phyloP scores from a whole-genome alignment of 2,113 vertebrate genomes.

The Coptodon rendalli region DNA sequence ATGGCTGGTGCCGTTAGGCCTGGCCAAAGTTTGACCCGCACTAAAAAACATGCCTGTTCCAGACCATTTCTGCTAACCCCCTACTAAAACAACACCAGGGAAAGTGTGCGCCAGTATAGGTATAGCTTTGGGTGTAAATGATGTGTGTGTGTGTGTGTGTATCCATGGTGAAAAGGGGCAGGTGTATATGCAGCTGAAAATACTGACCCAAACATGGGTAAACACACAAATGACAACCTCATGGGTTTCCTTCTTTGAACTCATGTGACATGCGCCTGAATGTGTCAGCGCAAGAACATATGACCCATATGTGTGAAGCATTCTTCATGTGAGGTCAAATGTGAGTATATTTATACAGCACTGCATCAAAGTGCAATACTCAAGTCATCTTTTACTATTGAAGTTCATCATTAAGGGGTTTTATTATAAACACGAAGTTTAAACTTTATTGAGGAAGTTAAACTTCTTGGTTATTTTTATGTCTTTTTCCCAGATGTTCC shows the following conservation, averaged over 20 bases:
- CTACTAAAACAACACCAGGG: slow-evolving; percentile 82
- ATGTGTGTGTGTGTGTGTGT: background rate
- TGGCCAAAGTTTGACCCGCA: slow-evolving; percentile 89
- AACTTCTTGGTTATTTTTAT: background rate
- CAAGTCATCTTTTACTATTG: background rate
- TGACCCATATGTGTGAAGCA: slow-evolving; percentile 26
- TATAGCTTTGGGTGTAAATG: slow-evolving; percentile 19
- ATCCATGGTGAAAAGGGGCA: slow-evolving; percentile 30
- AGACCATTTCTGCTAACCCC: slow-evolving; percentile 81
- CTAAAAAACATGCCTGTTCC: slow-evolving; percentile 78
- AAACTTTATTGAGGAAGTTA: background rate
- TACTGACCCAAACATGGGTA: slow-evolving; percentile 48
- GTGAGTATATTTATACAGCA: slow-evolving; percentile 1
- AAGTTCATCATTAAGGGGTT: background rate
- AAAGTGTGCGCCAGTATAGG: slow-evolving; percentile 43
- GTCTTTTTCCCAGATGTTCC: too few relatives aligned
- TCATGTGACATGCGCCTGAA: slow-evolving; percentile 40
- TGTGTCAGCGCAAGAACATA: slow-evolving; percentile 45
- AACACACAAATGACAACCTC: slow-evolving; percentile 54
- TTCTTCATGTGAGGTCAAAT: slow-evolving; percentile 43
- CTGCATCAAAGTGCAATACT: slow-evolving; percentile 1
- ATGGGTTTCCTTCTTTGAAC: slow-evolving; percentile 57
- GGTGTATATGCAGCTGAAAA: slow-evolving; percentile 45
- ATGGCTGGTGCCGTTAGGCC: slow-evolving; percentile 76
- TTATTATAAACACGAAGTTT: background rate